Evolutionary conservation across 1,140 invertebrate species (phyloP).

Genomic region (Oryzaephilus surinamensis): DNA sequence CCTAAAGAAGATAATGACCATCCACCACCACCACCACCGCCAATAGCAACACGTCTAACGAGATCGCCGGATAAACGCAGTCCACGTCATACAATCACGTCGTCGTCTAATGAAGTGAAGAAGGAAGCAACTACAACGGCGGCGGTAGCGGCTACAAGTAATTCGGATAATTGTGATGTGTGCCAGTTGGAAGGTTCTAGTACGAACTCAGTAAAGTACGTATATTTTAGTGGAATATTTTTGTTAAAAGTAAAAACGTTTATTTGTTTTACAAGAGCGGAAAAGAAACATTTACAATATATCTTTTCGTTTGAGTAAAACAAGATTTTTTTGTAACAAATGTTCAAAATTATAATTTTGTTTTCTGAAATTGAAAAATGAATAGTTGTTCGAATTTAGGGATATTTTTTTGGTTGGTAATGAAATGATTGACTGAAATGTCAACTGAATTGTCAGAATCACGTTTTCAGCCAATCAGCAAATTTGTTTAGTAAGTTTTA

Average conservation of each 20-base stretch:
- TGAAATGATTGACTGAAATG: no score
- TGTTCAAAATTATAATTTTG: constrained; percentile 1
- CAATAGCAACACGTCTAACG: neutral
- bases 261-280: constrained; percentile 4
- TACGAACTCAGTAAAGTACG: constrained; percentile 59
- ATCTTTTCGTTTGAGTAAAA: no score
- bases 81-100: neutral
- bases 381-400: constrained; percentile 4
- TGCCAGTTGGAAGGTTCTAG: constrained; percentile 49
- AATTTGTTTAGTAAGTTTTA: no score
- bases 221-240: constrained; percentile 7
- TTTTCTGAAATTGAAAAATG: constrained; percentile 3
- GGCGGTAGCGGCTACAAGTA: no score
- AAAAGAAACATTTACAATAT: no score
- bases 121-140: no score
- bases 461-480: no score
- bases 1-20: constrained; percentile 59
- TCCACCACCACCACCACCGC: constrained; percentile 34
- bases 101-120: neutral
- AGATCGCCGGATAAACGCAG: neutral
- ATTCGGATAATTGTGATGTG: constrained; percentile 51
- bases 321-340: neutral
- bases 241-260: neutral
- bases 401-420: no score
- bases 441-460: no score